phyloP scores from a whole-genome alignment of 2,888 invertebrate genomes.

The Hirtodrosophila alboralis region DNA sequence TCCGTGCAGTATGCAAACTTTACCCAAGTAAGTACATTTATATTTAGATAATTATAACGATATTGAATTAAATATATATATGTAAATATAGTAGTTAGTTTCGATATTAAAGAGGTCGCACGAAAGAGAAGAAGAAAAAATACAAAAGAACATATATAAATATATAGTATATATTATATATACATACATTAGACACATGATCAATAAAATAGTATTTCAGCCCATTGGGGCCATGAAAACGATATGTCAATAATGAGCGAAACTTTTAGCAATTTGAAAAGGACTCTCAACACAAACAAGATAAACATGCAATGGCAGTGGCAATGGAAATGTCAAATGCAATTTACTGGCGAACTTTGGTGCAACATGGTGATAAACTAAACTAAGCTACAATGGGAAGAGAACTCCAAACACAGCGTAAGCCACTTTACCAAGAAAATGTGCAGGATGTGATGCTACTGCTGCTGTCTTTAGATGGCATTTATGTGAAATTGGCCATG shows the following conservation, averaged over 20 bases:
- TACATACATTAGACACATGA: constrained; percentile 56
- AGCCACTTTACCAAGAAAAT: constrained; percentile 8
- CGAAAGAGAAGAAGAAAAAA: constrained; percentile 69
- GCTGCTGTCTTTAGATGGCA: constrained; percentile 18
- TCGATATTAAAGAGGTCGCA: constrained; percentile 56
- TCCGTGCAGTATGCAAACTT: constrained; percentile 83
- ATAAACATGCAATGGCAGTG: constrained; percentile 42
- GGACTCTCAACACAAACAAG: not conserved
- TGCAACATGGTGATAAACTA: constrained; percentile 20
- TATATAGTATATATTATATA: constrained; percentile 43
- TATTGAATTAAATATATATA: constrained; percentile 26
- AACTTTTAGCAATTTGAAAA: constrained; percentile 10
- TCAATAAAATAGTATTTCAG: constrained; percentile 40
- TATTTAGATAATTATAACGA: constrained; percentile 18
- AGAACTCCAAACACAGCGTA: constrained; percentile 16
- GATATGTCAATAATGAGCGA: constrained; percentile 53
- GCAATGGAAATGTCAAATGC: constrained; percentile 22
- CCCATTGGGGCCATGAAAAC: constrained; percentile 41
- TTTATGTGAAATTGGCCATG: constrained; percentile 63
- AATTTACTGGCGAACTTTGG: constrained; percentile 17
- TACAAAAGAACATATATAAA: constrained; percentile 52
- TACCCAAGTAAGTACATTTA: constrained; percentile 51
- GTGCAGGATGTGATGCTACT: constrained; percentile 7
- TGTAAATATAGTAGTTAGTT: constrained; percentile 34
- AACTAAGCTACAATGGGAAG: constrained; percentile 29